These are phyloP conservation scores for Aphelinus certus DNA, from an alignment of 1,140 invertebrate genomes.

Conservation along the genomic window DNA sequence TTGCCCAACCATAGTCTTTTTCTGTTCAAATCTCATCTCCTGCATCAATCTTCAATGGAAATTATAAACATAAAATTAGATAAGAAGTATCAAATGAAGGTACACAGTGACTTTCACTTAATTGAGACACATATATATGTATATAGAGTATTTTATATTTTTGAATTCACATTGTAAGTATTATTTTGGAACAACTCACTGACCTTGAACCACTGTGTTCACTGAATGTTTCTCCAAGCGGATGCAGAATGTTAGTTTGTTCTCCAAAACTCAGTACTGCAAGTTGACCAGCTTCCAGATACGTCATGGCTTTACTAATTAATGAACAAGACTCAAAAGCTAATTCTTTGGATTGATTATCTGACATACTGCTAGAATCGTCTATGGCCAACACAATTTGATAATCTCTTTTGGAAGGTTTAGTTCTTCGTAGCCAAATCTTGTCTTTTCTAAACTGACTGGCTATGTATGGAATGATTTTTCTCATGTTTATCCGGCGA, in stretches of 20 bases:
- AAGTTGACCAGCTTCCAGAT: slow-evolving; percentile 93
- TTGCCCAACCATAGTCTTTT: slow-evolving; percentile 81
- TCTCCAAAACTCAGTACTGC: slow-evolving; percentile 94
- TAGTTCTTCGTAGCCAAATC: slow-evolving; percentile 96
- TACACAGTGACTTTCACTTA: no score
- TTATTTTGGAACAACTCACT: slow-evolving; percentile 22
- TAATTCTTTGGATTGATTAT: slow-evolving; percentile 89
- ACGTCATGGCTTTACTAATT: slow-evolving; percentile 89
- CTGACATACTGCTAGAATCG: slow-evolving; percentile 93
- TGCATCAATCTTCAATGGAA: slow-evolving; percentile 70
- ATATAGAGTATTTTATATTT: slow-evolving; percentile 22
- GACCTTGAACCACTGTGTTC: slow-evolving; percentile 81
- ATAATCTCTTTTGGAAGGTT: slow-evolving; percentile 95
- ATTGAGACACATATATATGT: no score
- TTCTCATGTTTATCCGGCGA: slow-evolving; percentile 97
- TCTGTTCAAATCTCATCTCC: slow-evolving; percentile 82
- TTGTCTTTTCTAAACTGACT: slow-evolving; percentile 99
- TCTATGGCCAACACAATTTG: slow-evolving; percentile 97
- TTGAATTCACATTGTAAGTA: background rate
- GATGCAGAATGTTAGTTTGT: slow-evolving; percentile 82
- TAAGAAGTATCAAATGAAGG: slow-evolving; percentile 10
- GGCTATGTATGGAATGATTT: slow-evolving; percentile 98
- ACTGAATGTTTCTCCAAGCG: slow-evolving; percentile 86
- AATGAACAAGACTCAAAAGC: slow-evolving; percentile 95
- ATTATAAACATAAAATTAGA: slow-evolving; percentile 16